Percentiles rank a stretch among this genome's conserved stretches.
phyloP scores from a whole-genome alignment of 2,797 vertebrate genomes.

The Hephaestus fuliginosus region DNA sequence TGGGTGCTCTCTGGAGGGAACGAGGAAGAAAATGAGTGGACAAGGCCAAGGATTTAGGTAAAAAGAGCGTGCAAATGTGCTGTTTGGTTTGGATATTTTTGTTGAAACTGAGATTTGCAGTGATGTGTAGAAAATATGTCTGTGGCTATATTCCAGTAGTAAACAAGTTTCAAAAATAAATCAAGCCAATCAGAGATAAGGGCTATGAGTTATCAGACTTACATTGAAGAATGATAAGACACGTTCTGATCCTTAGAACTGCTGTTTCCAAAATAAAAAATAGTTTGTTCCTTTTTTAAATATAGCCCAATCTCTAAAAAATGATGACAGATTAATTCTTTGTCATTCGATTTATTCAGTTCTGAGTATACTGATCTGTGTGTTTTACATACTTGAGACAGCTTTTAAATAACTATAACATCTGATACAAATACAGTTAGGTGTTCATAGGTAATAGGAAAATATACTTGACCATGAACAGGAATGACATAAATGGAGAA shows the following conservation, averaged over 20 bases:
- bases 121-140: not conserved
- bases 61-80: not conserved
- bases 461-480: not conserved
- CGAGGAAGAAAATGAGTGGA: not conserved
- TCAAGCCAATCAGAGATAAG: not conserved
- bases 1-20: constrained; percentile 92
- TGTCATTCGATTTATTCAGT: no score
- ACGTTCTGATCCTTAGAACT: no score
- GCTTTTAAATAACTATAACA: not conserved
- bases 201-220: not conserved
- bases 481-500: not conserved
- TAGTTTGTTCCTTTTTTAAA: no score
- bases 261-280: no score
- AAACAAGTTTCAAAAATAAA: not conserved
- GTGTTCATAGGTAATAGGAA: not conserved
- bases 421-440: not conserved
- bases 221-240: no score
- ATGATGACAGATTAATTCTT: no score
- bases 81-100: not conserved
- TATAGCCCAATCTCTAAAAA: no score
- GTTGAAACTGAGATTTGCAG: not conserved
- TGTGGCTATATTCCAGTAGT: no score
- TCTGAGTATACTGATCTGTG: no score
- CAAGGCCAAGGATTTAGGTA: not conserved
- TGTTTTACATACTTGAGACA: no score